These are phyloP conservation scores for Stegophylla sp. DNA, from an alignment of 2,888 invertebrate species.

Conservation along the genomic window DNA sequence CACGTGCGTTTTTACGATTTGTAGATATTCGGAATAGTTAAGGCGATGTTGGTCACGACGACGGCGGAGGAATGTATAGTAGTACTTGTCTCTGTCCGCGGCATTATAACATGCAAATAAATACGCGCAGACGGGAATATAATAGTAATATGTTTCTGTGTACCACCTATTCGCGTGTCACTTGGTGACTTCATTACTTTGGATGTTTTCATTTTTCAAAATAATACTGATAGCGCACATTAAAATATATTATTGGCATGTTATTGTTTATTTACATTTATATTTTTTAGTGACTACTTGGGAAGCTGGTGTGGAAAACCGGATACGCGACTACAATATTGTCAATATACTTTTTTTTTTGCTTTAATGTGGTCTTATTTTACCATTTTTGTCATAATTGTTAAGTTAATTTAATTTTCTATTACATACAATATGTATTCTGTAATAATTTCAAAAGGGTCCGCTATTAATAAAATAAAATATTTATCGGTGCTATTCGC, in stretches of 20 bases:
- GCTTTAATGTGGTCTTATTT: no score
- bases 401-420: no score
- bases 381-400: no score
- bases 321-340: neutral
- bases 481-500: neutral
- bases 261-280: neutral
- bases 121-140: conserved; percentile 14
- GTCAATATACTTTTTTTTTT: no score
- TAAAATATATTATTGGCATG: neutral
- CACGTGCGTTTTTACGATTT: neutral
- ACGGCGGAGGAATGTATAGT: conserved; percentile 46
- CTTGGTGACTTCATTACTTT: conserved; percentile 34
- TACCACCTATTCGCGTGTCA: neutral
- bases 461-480: no score
- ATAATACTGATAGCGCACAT: neutral
- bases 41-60: conserved; percentile 45
- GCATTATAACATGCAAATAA: conserved; percentile 38
- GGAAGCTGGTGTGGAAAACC: neutral
- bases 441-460: no score
- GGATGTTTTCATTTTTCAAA: conserved; percentile 13
- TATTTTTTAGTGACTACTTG: neutral
- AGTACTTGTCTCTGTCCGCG: conserved; percentile 15
- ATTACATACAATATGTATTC: no score
- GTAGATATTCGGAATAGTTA: conserved; percentile 36
- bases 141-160: neutral